Percentiles rank a stretch among this genome's conserved stretches.
Evolutionary conservation across 2,888 invertebrate species (phyloP).

Genomic region (Phania funesta): DNA sequence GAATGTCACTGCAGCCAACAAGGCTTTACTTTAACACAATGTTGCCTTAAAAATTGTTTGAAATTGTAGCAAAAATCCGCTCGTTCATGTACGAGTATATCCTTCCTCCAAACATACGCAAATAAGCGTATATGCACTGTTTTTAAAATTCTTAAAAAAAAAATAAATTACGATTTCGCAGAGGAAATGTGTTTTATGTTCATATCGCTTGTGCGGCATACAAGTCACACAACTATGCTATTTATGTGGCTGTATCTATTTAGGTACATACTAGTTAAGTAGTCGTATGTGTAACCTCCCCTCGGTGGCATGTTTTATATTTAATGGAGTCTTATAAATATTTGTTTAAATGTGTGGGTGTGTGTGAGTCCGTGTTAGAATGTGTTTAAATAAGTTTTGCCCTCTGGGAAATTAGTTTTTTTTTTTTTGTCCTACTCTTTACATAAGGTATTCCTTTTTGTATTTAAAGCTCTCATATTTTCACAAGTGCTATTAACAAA

Average conservation of each 20-base stretch:
- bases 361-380: neutral
- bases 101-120: slow-evolving; percentile 12
- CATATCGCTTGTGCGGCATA: neutral
- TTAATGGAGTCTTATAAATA: slow-evolving; percentile 7
- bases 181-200: slow-evolving; percentile 26
- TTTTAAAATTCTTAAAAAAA: neutral
- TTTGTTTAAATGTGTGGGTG: neutral
- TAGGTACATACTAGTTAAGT: slow-evolving; percentile 8
- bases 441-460: slow-evolving; percentile 17
- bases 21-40: slow-evolving; percentile 27
- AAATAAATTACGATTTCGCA: neutral
- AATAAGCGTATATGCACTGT: slow-evolving; percentile 15
- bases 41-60: slow-evolving; percentile 17
- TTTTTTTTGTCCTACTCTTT: slow-evolving; percentile 6
- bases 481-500: slow-evolving; percentile 57
- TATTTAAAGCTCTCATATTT: slow-evolving; percentile 15
- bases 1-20: neutral
- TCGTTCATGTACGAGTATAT: neutral
- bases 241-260: slow-evolving; percentile 17
- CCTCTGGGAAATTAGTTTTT: slow-evolving; percentile 63
- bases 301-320: neutral
- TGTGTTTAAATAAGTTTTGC: slow-evolving; percentile 45
- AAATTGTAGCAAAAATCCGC: slow-evolving; percentile 14
- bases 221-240: neutral
- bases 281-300: neutral